Conservation (phyloP, 2,113 vertebrate species). For the Chaenocephalus aceratus region DNA sequence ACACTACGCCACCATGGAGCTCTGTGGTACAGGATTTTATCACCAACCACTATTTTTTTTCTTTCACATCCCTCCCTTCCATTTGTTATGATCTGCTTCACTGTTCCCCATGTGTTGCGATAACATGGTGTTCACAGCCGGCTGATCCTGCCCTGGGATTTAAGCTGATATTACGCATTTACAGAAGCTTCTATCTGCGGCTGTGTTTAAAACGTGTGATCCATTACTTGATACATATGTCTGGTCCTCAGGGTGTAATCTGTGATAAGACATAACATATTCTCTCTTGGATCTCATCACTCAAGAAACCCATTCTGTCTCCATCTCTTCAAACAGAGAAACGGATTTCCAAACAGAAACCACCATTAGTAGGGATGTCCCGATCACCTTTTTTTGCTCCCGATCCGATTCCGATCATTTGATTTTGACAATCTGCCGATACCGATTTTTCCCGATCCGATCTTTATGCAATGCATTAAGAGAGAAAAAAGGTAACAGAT, state of each 20-base stretch:
- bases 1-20: too few species aligned
- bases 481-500: too few species aligned
- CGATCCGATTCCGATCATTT: too few species aligned
- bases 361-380: conserved; percentile 31
- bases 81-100: not conserved
- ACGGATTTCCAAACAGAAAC: conserved; percentile 39
- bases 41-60: conserved; percentile 7
- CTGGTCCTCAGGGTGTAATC: conserved; percentile 40
- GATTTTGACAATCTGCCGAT: too few species aligned
- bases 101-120: not conserved
- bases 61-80: not conserved
- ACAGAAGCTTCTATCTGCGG: conserved; percentile 6
- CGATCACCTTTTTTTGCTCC: too few species aligned
- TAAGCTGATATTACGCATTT: conserved; percentile 39
- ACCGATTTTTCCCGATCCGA: too few species aligned
- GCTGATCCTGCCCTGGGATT: conserved; percentile 38
- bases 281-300: conserved; percentile 42
- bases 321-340: conserved; percentile 44
- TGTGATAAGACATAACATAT: conserved; percentile 39
- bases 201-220: conserved; percentile 39
- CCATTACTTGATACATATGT: conserved; percentile 51
- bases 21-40: not conserved
- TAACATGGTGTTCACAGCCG: conserved; percentile 49
- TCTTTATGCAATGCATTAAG: too few species aligned
- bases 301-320: conserved; percentile 28